A percentile compares a stretch with the other conserved stretches of the same genome.
Evolutionary conservation across 2,888 invertebrate genomes (phyloP).

Genomic region (Pristionchus japonicus): DNA sequence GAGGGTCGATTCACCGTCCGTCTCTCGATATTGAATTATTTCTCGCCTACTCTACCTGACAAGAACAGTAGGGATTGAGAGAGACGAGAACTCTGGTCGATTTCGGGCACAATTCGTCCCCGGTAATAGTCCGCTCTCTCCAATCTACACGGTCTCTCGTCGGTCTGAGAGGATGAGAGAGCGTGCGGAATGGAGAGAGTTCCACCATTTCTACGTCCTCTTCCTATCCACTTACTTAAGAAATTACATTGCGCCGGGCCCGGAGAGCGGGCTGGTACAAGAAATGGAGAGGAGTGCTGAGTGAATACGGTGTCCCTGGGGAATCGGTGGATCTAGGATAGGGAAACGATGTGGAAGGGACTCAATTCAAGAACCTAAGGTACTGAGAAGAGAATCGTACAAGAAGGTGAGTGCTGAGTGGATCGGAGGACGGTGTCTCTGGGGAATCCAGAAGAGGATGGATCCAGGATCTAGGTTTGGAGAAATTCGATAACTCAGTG

Average conservation of each 20-base stretch:
- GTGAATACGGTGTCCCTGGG: not conserved
- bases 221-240: slow-evolving; percentile 38
- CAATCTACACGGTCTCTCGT: too few relatives aligned
- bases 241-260: slow-evolving; percentile 17
- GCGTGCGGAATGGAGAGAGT: not conserved
- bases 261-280: not conserved
- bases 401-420: not conserved
- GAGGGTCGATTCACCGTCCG: not conserved
- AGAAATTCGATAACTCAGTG: too few relatives aligned
- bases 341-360: too few relatives aligned
- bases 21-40: not conserved
- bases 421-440: not conserved
- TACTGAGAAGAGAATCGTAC: not conserved
- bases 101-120: too few relatives aligned
- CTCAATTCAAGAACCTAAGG: not conserved
- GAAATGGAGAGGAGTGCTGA: not conserved
- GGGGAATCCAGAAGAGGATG: too few relatives aligned
- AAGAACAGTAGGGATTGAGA: not conserved
- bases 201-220: not conserved
- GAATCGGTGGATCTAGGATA: not conserved
- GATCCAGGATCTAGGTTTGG: too few relatives aligned
- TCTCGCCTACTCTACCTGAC: not conserved
- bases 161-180: too few relatives aligned
- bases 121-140: too few relatives aligned
- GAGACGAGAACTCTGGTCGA: not conserved